Percentiles rank a stretch among this genome's conserved stretches.
Conservation (phyloP, 2,113 vertebrate species). For the Polypterus bichir region DNA sequence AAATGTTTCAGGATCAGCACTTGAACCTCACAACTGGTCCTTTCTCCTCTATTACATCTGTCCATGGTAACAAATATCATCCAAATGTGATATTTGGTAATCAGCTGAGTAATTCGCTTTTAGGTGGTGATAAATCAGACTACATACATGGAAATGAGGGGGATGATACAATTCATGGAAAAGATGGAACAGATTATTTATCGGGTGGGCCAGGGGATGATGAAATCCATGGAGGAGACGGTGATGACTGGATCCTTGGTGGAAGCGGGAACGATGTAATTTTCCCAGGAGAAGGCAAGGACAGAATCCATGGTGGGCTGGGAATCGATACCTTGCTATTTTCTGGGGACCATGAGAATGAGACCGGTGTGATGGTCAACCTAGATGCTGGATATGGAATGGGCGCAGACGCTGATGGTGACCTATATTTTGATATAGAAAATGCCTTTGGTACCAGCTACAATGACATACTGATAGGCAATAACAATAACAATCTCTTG, state of each 20-base stretch:
- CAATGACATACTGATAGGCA: neutral
- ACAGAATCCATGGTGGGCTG: conserved; percentile 1
- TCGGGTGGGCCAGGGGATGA: conserved; percentile 1
- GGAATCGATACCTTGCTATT: conserved; percentile 7
- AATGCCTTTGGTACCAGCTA: neutral
- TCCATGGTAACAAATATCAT: conserved; percentile 1
- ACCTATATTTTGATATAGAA: conserved; percentile 2
- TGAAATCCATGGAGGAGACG: conserved; percentile 9
- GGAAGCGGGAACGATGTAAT: neutral
- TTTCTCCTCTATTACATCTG: neutral
- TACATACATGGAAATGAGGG: neutral
- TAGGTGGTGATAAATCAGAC: neutral
- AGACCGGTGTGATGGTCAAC: conserved; percentile 5
- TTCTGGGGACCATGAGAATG: conserved; percentile 1
- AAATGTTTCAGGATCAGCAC: neutral
- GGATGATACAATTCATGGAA: neutral
- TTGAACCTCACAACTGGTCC: neutral
- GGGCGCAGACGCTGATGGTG: conserved; percentile 5
- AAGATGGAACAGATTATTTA: conserved; percentile 5
- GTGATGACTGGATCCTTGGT: conserved; percentile 6
- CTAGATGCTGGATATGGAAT: conserved; percentile 2
- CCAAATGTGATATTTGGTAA: conserved; percentile 12
- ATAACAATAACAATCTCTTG: neutral
- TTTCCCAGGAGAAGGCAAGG: neutral
- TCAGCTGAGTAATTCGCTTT: conserved; percentile 2